These are phyloP conservation scores for Gobio occitaniae DNA, from an alignment of 2,797 vertebrate species.

Conservation along the genomic window DNA sequence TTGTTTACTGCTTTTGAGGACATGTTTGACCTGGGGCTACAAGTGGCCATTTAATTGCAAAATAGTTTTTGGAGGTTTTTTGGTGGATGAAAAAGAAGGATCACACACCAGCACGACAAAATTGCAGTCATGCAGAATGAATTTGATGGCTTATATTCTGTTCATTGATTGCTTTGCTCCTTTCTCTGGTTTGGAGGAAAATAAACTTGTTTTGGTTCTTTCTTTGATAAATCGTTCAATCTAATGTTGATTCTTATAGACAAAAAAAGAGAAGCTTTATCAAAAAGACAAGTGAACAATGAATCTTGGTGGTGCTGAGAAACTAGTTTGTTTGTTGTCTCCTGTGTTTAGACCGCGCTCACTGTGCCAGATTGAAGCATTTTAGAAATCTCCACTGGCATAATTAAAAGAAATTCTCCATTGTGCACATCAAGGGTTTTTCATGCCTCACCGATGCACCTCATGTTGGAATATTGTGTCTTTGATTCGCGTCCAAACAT, in stretches of 20 bases:
- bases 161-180: constrained; percentile 4
- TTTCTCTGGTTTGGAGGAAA: neutral
- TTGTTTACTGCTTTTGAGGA: constrained; percentile 36
- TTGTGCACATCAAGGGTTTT: constrained; percentile 49
- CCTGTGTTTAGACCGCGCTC: constrained; percentile 3
- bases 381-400: constrained; percentile 41
- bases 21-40: constrained; percentile 35
- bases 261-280: neutral
- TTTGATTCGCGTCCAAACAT: constrained; percentile 43
- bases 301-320: constrained; percentile 19
- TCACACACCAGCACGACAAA: neutral
- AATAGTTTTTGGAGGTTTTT: constrained; percentile 21
- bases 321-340: constrained; percentile 33
- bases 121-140: neutral
- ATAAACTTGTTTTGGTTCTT: neutral
- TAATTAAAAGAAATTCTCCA: constrained; percentile 49
- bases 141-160: neutral
- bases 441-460: constrained; percentile 43
- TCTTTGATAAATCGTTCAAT: neutral
- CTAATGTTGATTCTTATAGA: neutral
- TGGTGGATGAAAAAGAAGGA: constrained; percentile 1
- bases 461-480: constrained; percentile 18
- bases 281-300: constrained; percentile 16
- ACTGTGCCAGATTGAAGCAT: constrained; percentile 25
- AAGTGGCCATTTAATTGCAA: neutral